Evolutionary conservation across 1,140 invertebrate species (phyloP), one percentile per base, ranked within the genome.

Genomic region (Drusus annulatus): DNA sequence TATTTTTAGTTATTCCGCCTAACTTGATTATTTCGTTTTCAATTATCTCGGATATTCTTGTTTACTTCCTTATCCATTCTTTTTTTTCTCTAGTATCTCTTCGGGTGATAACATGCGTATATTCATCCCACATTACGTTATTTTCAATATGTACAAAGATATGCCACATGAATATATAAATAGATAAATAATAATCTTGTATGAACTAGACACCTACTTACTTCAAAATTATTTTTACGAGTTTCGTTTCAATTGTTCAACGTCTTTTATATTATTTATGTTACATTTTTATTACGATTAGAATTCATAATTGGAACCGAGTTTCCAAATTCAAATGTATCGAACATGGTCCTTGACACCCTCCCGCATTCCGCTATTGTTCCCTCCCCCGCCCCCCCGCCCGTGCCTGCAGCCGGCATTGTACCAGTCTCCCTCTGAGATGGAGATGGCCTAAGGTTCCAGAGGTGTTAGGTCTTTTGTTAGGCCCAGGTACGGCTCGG

Each of bases 381-480:
- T 65, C 76, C 73, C 45, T 50, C 50, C 17, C 54, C 69, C 50
- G 10, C 21, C 13, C 28, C 25, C 3, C 6, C 25, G 31, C 78
- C 52, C 62, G 2, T 13, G 21, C 23, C 62, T 7, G 25, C 17
- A 23, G 21, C 54, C 16, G 54, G 54, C 54, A 17, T n/a, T 56
- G 54, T 56, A 56, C 54, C 54, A 56, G 54, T n/a, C 19, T 56
- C n/a, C n/a, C n/a, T n/a, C 54, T n/a, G 54, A 56, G 54, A 56
- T 23, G 58, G 58, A 45, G n/a, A 60, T 60, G 63, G 17, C 63
- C 63, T 16, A 31, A 25, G 25, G 71, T 56, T 60, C 63, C 71
- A 69, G 56, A 81, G 80, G 80, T 81, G 80, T 81, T 54, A 81
- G 76, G 68, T 81, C 77, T 81, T 81, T 81, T 81, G 80, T 81